Evolutionary conservation across 2,113 vertebrate species (phyloP).

Genomic region (Peromyscus maniculatus): DNA sequence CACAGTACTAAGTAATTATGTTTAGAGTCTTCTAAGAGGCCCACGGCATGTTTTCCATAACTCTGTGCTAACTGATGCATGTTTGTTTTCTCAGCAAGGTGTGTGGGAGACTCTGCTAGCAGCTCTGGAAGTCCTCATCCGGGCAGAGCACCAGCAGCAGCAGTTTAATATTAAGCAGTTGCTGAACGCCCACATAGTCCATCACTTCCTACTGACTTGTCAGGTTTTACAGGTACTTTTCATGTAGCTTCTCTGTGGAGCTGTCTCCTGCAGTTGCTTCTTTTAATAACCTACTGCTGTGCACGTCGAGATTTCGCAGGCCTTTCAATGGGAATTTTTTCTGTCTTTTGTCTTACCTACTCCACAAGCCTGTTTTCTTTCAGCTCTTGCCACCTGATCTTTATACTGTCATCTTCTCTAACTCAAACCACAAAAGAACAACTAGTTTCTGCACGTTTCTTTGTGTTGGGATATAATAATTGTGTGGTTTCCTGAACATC

Average conservation of each 20-base stretch:
- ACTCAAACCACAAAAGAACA: neutral
- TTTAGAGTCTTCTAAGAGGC: neutral
- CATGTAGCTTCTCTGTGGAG: neutral
- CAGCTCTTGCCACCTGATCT: neutral
- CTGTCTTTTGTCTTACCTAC: neutral
- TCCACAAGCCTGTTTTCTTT: neutral
- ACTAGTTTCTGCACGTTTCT: neutral
- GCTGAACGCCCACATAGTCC: slow-evolving; percentile 94
- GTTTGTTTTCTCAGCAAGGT: slow-evolving; percentile 88
- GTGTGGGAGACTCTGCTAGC: slow-evolving; percentile 95
- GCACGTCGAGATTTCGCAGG: neutral
- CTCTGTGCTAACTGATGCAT: neutral
- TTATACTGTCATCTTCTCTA: neutral
- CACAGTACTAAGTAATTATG: neutral
- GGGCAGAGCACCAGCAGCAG: slow-evolving; percentile 95
- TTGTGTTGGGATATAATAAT: neutral
- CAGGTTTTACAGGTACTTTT: slow-evolving; percentile 96
- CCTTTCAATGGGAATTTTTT: neutral
- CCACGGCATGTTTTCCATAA: neutral
- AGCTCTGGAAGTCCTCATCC: slow-evolving; percentile 95
- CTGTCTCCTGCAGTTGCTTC: neutral
- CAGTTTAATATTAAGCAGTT: slow-evolving; percentile 96
- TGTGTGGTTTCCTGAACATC: slow-evolving; percentile 1
- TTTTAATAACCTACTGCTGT: neutral
- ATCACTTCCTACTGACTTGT: slow-evolving; percentile 96